A percentile compares a stretch with the other conserved stretches of the same genome.
These are phyloP conservation scores for Eupeodes luniger DNA, from an alignment of 2,888 invertebrate species.

Conservation along the genomic window DNA sequence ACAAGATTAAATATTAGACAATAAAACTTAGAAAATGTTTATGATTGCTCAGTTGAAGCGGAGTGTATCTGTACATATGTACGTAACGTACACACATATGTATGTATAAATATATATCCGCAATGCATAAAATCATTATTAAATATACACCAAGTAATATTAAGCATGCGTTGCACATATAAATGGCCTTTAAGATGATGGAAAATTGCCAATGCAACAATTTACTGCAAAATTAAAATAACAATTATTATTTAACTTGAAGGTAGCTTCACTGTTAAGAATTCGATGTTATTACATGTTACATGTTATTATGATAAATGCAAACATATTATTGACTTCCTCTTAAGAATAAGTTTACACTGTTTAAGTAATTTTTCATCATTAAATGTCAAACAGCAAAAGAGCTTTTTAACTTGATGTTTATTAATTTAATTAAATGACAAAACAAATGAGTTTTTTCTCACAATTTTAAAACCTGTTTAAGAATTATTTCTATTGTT, in stretches of 20 bases:
- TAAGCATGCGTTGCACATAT: slow-evolving; percentile 8
- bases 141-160: neutral
- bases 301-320: neutral
- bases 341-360: no score
- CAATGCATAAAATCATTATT: neutral
- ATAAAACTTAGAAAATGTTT: no score
- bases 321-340: no score
- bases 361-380: no score
- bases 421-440: slow-evolving; percentile 1
- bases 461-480: neutral
- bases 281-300: neutral
- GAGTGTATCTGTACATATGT: no score
- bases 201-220: slow-evolving; percentile 23
- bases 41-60: no score
- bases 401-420: neutral
- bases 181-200: slow-evolving; percentile 9
- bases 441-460: neutral
- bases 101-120: no score
- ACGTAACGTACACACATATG: no score
- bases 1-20: no score
- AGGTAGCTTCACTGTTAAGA: neutral
- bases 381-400: no score
- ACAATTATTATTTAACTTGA: neutral
- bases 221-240: neutral
- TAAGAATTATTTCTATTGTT: neutral